phyloP scores from a whole-genome alignment of 1,140 invertebrate species.

The Drosophila mojavensis region DNA sequence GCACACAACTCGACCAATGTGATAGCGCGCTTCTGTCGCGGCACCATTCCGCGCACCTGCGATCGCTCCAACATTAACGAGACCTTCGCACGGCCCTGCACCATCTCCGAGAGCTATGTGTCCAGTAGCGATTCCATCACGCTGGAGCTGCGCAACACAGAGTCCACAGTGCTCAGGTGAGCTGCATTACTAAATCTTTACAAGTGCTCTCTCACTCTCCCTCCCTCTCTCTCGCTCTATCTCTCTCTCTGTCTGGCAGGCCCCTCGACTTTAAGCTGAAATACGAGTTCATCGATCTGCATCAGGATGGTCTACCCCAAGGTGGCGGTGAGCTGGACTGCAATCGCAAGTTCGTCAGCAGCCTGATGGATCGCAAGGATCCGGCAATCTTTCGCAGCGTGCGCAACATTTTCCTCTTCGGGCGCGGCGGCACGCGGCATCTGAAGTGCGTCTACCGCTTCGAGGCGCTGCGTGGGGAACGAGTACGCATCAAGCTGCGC shows the following conservation, averaged over 20 bases:
- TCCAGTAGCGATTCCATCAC: constrained; percentile 92
- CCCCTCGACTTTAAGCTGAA: constrained; percentile 92
- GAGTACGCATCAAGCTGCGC: constrained; percentile 88
- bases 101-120: constrained; percentile 92
- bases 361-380: constrained; percentile 86
- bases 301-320: constrained; percentile 92
- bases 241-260: constrained; percentile 17
- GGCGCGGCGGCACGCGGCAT: constrained; percentile 91
- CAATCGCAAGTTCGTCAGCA: constrained; percentile 86
- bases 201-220: constrained; percentile 74
- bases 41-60: constrained; percentile 90
- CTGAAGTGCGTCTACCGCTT: constrained; percentile 94
- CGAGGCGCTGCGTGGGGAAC: constrained; percentile 91
- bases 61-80: constrained; percentile 87
- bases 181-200: too few relatives aligned
- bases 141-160: constrained; percentile 90
- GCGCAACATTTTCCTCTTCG: constrained; percentile 93
- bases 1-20: constrained; percentile 87
- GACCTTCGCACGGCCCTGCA: constrained; percentile 88
- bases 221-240: constrained; percentile 57
- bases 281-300: constrained; percentile 95
- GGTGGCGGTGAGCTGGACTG: constrained; percentile 85
- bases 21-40: constrained; percentile 91
- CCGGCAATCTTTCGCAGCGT: constrained; percentile 87
- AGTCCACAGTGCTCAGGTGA: constrained; percentile 90